Conservation (phyloP, 2,888 invertebrate genomes). For the Clanis bilineata region DNA sequence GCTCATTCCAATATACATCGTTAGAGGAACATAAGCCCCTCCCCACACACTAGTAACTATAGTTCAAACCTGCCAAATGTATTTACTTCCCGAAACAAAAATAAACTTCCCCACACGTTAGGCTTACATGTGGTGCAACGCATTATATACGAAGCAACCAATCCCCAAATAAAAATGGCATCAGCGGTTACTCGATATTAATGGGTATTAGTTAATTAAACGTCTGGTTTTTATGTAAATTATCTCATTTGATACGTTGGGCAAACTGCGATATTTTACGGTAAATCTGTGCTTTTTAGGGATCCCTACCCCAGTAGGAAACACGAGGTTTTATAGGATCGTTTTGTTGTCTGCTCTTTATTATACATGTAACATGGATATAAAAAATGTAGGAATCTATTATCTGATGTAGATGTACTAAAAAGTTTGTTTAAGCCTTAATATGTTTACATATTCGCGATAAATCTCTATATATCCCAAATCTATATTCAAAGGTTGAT, state of each 20-base stretch:
- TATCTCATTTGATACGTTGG: not conserved
- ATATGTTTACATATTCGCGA: too few relatives aligned
- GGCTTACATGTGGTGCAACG: conserved; percentile 7
- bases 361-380: too few relatives aligned
- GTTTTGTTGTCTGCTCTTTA: too few relatives aligned
- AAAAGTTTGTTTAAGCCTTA: too few relatives aligned
- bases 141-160: not conserved
- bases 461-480: too few relatives aligned
- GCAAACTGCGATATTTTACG: not conserved
- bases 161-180: conserved; percentile 6
- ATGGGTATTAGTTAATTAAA: not conserved
- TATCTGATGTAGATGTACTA: too few relatives aligned
- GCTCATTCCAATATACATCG: not conserved
- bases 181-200: not conserved
- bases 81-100: conserved; percentile 13
- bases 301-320: too few relatives aligned
- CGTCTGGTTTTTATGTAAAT: not conserved
- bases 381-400: too few relatives aligned
- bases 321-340: too few relatives aligned
- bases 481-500: too few relatives aligned
- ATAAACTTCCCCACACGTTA: not conserved
- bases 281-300: too few relatives aligned
- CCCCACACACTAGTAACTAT: not conserved
- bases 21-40: not conserved
- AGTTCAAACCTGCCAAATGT: not conserved